These are phyloP conservation scores for Ochropacha duplaris DNA, from an alignment of 2,888 invertebrate species.

Conservation along the genomic window DNA sequence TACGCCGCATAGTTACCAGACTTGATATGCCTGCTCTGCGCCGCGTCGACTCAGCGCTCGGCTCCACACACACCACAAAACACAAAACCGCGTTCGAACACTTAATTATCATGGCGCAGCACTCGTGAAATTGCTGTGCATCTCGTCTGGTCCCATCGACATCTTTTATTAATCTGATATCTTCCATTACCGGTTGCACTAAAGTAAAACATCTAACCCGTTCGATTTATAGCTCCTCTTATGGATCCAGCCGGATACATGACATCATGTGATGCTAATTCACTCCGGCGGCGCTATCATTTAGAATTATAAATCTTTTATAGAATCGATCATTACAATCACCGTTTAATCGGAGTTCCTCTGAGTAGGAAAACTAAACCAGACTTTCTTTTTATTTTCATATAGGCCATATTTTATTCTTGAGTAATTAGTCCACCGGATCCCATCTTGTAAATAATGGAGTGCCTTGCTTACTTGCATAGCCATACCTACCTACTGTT, in stretches of 20 bases:
- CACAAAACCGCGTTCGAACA: slow-evolving; percentile 59
- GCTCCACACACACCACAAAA: slow-evolving; percentile 65
- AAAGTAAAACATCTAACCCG: slow-evolving; percentile 64
- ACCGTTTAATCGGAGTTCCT: background rate
- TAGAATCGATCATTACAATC: slow-evolving; percentile 43
- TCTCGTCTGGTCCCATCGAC: slow-evolving; percentile 69
- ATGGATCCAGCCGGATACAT: slow-evolving; percentile 70
- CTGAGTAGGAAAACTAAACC: background rate
- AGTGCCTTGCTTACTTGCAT: too few species aligned
- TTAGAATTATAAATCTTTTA: slow-evolving; percentile 56
- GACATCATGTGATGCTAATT: slow-evolving; percentile 76
- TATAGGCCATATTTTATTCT: background rate
- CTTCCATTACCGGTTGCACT: slow-evolving; percentile 71
- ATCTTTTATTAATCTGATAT: slow-evolving; percentile 74
- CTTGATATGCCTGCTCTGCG: slow-evolving; percentile 74
- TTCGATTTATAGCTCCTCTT: slow-evolving; percentile 67
- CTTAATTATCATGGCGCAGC: slow-evolving; percentile 74
- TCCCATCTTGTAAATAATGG: background rate
- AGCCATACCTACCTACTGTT: too few species aligned
- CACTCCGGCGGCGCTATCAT: slow-evolving; percentile 60
- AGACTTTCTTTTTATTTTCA: background rate
- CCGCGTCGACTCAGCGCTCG: slow-evolving; percentile 32
- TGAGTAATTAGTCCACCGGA: background rate
- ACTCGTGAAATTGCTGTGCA: slow-evolving; percentile 75
- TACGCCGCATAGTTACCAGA: slow-evolving; percentile 83